Evolutionary conservation across 2,797 vertebrate species (phyloP), one percentile per base, ranked within the genome.

Genomic region (Gallinago nigripennis): DNA sequence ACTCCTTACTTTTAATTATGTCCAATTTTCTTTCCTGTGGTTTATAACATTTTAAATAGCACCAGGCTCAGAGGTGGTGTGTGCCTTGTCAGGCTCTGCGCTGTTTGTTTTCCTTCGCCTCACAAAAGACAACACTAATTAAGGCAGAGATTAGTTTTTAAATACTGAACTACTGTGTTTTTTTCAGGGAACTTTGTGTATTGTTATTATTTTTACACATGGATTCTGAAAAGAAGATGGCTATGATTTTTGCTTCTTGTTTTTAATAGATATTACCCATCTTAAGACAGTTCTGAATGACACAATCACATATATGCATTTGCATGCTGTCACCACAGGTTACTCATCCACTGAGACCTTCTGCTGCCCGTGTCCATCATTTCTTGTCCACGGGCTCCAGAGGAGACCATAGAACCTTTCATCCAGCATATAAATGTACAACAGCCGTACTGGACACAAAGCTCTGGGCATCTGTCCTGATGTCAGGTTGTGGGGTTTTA

Each of bases 161-260:
- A 95, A 90, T 60, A 86, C 54, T 37, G 48, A 92, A 78, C 66
- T 60, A 18, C 56, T 11, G 8, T 21, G 11, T 37, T 50, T 64
- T 58, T 69, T 78, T 53, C 25, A 20, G n/a, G n/a, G 16, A 77
- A 37, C 10, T 28, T 7, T 1, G 11, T 2, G 1, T 1, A 14
- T n/a, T 4, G 0, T 21, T 16, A 0, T n/a, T 16, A 3, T 21
- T 83, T 60, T 60, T 11, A 12, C 1, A 0, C 1, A 15, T 2
- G 0, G 12, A 4, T 23, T 13, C 27, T 8, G n/a, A 39, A 5
- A 9, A 19, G 21, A 46, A 21, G 28, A 8, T 5, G 19, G 3
- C 3, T 37, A 43, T 12, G 60, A 23, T 21, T 45, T 46, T 50
- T 21, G 25, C 7, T 75, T 45, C 16, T 46, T 18, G 3, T 24